Evolutionary conservation across 2,888 invertebrate species (phyloP).

Genomic region (Silvanus unidentatus): DNA sequence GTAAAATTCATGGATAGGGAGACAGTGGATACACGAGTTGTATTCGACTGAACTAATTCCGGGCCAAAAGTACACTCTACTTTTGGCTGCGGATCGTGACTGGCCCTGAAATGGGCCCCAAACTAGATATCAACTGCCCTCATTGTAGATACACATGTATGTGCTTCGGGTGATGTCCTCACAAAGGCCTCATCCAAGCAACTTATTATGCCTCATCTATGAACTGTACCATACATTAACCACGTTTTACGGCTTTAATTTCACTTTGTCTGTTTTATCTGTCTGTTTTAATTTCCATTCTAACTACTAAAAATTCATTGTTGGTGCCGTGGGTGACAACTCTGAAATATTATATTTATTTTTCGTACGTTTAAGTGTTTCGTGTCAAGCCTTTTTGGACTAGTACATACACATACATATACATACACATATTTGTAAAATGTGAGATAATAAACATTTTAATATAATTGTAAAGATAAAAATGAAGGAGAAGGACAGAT

Average conservation of each 20-base stretch:
- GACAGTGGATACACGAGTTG: slow-evolving; percentile 4
- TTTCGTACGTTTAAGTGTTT: too few species aligned
- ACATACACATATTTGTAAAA: too few species aligned
- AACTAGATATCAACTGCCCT: slow-evolving; percentile 17
- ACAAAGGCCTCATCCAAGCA: background rate
- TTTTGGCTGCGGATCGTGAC: slow-evolving; percentile 19
- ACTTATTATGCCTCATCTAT: slow-evolving; percentile 19
- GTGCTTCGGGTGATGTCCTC: background rate
- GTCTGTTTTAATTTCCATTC: slow-evolving; percentile 8
- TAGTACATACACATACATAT: too few species aligned
- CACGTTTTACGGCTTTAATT: slow-evolving; percentile 19
- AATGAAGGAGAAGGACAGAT: too few species aligned
- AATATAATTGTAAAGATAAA: too few species aligned
- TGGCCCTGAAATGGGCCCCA: slow-evolving; percentile 19
- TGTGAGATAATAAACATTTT: too few species aligned
- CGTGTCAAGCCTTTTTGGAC: too few species aligned
- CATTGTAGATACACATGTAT: background rate
- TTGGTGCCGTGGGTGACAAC: slow-evolving; percentile 4
- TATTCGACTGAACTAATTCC: too few species aligned
- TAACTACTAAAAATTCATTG: slow-evolving; percentile 14
- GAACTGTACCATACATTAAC: slow-evolving; percentile 23
- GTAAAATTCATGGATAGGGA: slow-evolving; percentile 28
- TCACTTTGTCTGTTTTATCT: slow-evolving; percentile 15
- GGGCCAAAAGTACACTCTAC: background rate
- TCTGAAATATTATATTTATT: background rate